Base-by-base conservation (phyloP, 2,113 vertebrate genomes). In the Ictalurus punctatus region DNA sequence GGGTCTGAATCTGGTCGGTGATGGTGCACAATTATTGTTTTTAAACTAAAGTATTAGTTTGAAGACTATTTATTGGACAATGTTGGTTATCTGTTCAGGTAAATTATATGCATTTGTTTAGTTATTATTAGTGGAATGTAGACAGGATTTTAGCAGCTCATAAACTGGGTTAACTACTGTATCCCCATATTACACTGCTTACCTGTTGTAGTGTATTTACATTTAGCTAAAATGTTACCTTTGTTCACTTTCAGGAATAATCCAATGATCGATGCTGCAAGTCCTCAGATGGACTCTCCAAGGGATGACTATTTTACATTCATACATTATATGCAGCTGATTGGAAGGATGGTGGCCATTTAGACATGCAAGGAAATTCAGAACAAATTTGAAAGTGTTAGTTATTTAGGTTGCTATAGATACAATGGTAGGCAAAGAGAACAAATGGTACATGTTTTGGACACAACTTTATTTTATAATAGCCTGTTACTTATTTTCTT, bases 1-100 rank as follows among this genome's bases (percentile, higher is more conserved):
- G 97, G 97, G 2, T 96, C 98, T 52, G 94, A 95, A 71, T 44
- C 79, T 27, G 89, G 90, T 0, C 17, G 88, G 92, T 95, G 78
- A 87, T 17, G 27, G 4, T 78, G 21, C 40, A 78, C 37, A 44
- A 74, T 34, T 34, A 34, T 30, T 69, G 48, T 52, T 52, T 52
- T 52, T n/a, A 13, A 4, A 69, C 1, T 30, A 30, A 69, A 67
- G 4, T 71, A n/a, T 30, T 69, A n/a, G 4, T 16, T 30, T 69
- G 7, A 65, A 65, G 6, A 27, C 14, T 34, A 48, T 48, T 48
- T 56, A 12, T 14, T 56, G 40, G 40, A 44, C 40, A 44, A 4
- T 44, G 40, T 5, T 44, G 54, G 13, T 2, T 56, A 14, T 52
- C 3, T 78, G 21, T 48, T 27, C 10, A 25, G 44, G 23, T 27